Base-by-base conservation (phyloP, 2,797 vertebrate genomes). In the Liasis olivaceus region DNA sequence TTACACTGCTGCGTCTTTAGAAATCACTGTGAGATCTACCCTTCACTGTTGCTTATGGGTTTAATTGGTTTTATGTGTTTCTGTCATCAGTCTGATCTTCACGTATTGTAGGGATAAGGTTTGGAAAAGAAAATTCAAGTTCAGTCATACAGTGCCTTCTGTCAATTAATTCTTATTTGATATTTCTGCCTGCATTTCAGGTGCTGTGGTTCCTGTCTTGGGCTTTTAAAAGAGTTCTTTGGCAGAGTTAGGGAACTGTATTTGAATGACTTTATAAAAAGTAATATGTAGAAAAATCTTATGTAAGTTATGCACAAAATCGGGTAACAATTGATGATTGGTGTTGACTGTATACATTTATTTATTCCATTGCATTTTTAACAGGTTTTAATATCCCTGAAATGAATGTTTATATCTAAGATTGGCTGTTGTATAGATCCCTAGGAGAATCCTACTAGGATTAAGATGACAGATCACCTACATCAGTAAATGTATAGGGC, bases 111-210 rank as follows among this genome's bases (percentile, higher is more conserved):
- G 95, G 95, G 96, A 95, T 97, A 97, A 97, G 97, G 97, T 97
- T 98, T 98, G 96, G 94, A 97, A 95, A 97, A 97, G 91, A 95
- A 95, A 97, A 98, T 98, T 97, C 96, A 96, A 96, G 93, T 93
- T 95, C 93, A 97, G 96, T 94, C 88, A 92, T 91, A 93, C 58
- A 93, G 93, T 96, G 96, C 97, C 95, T 97, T 96, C 92, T 93
- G 96, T 96, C 97, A 98, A 97, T 97, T 98, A 98, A 97, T 95
- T 96, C 96, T 95, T 98, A 97, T 97, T 98, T 97, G 97, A 97
- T 97, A 96, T 95, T 97, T 96, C 89, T 97, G 94, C 97, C 95
- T 97, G 96, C 96, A 96, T 94, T 96, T 98, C 96, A 97, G 97
- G 96, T 98, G 96, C 96, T 2, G 22, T 94, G 94, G 95, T 96